These are phyloP conservation scores for Achroia grisella DNA, from an alignment of 1,140 invertebrate species.

Conservation along the genomic window DNA sequence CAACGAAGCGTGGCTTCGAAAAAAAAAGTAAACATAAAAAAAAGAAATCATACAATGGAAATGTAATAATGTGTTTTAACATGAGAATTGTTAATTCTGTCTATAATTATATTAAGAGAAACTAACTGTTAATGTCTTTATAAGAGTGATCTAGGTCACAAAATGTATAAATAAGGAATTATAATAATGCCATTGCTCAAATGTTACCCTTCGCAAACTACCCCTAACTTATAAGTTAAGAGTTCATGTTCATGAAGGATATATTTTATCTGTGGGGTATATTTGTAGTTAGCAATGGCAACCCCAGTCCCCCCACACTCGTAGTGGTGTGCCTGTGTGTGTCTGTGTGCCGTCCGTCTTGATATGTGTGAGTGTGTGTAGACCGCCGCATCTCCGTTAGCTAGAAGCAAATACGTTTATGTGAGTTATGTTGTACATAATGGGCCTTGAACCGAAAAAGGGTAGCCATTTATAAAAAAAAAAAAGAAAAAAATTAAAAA, in stretches of 20 bases:
- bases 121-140: constrained; percentile 72
- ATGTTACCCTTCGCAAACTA: neutral
- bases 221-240: too few relatives aligned
- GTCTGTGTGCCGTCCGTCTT: constrained; percentile 61
- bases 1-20: constrained; percentile 14
- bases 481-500: constrained; percentile 7
- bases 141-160: constrained; percentile 67
- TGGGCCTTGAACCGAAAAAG: constrained; percentile 4
- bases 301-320: constrained; percentile 35
- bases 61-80: constrained; percentile 53
- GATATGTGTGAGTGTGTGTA: constrained; percentile 67
- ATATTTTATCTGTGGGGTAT: constrained; percentile 1
- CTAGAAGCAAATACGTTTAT: constrained; percentile 65
- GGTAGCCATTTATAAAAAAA: constrained; percentile 15
- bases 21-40: constrained; percentile 32
- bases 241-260: too few relatives aligned
- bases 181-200: constrained; percentile 47
- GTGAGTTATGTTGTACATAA: constrained; percentile 45
- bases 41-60: constrained; percentile 44
- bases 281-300: constrained; percentile 35
- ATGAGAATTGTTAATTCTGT: constrained; percentile 55
- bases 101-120: constrained; percentile 51
- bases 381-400: constrained; percentile 55
- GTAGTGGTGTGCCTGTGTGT: constrained; percentile 59
- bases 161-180: constrained; percentile 61